These are phyloP conservation scores for Mesocricetus auratus DNA, from an alignment of 2,113 vertebrate species.

Conservation along the genomic window DNA sequence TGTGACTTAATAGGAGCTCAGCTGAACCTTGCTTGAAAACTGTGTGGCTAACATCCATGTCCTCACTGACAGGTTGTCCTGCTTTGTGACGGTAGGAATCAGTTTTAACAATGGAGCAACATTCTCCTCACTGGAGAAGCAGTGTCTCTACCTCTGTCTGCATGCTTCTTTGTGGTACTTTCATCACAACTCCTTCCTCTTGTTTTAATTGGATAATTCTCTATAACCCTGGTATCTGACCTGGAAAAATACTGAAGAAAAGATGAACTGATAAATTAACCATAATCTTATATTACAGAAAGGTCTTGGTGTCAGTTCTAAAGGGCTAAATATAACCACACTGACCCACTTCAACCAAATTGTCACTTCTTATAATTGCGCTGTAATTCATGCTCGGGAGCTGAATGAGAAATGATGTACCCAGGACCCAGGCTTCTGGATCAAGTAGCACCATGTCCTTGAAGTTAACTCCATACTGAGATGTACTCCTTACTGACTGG, in stretches of 20 bases:
- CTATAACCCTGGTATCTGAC: slow-evolving; percentile 52
- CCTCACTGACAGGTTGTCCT: not conserved
- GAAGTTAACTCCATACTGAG: slow-evolving; percentile 48
- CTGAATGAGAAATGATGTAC: slow-evolving; percentile 56
- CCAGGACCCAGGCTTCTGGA: slow-evolving; percentile 60
- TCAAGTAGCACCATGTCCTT: slow-evolving; percentile 65
- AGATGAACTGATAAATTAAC: slow-evolving; percentile 74
- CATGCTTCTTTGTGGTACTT: not conserved
- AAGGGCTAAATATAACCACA: slow-evolving; percentile 78
- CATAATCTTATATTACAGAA: slow-evolving; percentile 73
- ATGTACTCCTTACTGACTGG: not conserved
- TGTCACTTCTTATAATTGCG: slow-evolving; percentile 77
- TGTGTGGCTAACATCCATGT: not conserved
- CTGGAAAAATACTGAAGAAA: slow-evolving; percentile 70
- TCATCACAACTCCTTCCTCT: not conserved
- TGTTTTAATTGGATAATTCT: slow-evolving; percentile 61
- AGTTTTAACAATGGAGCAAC: not conserved
- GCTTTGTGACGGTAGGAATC: slow-evolving; percentile 14
- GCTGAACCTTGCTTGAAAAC: not conserved
- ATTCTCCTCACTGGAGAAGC: not conserved
- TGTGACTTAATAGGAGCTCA: not conserved
- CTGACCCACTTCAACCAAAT: slow-evolving; percentile 75
- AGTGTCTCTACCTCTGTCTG: not conserved
- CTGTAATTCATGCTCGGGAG: slow-evolving; percentile 68
- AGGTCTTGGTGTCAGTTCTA: slow-evolving; percentile 65